phyloP scores from a whole-genome alignment of 2,797 vertebrate genomes.

The Hozukius guyotensis region DNA sequence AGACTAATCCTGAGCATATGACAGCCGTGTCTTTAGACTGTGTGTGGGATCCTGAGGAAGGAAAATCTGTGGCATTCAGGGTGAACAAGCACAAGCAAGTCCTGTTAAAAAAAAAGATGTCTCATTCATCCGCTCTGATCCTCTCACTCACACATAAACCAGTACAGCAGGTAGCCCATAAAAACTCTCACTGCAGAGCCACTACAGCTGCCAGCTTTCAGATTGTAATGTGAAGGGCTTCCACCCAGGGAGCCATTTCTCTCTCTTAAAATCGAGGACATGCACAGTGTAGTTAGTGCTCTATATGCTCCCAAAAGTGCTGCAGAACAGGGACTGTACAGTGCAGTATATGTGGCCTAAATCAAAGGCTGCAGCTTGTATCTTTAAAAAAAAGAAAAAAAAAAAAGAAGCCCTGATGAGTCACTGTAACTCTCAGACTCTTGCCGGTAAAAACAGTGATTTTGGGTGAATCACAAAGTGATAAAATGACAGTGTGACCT shows the following conservation, averaged over 20 bases:
- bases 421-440: conserved; percentile 3
- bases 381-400: neutral
- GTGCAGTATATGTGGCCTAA: neutral
- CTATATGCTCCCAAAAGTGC: neutral
- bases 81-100: neutral
- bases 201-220: conserved; percentile 24
- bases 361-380: neutral
- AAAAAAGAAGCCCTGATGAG: neutral
- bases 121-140: neutral
- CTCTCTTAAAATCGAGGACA: neutral
- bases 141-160: neutral
- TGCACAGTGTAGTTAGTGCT: neutral
- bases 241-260: neutral
- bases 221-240: neutral
- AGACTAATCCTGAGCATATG: conserved; percentile 68
- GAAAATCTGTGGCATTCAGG: conserved; percentile 17
- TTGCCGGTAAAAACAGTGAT: neutral
- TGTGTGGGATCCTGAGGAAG: conserved; percentile 33
- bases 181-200: conserved; percentile 1
- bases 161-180: conserved; percentile 11
- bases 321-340: neutral
- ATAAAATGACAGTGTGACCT: neutral
- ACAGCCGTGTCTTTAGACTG: conserved; percentile 41
- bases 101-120: neutral
- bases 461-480: neutral